Conservation (phyloP, 2,888 invertebrate species). For the Polydrusus tereticollis region DNA sequence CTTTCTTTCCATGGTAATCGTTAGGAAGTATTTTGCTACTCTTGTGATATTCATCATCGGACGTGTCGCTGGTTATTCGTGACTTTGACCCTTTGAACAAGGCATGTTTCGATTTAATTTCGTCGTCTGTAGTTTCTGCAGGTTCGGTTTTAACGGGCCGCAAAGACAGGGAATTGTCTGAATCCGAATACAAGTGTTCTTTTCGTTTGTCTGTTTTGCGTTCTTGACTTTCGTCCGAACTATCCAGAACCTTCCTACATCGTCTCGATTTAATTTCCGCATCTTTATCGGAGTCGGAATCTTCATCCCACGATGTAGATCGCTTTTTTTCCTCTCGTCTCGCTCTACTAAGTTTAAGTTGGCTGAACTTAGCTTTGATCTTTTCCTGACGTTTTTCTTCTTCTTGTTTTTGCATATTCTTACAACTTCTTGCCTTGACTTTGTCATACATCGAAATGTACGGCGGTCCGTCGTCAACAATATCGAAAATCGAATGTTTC, state of each 20-base stretch:
- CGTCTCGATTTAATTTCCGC: conserved; percentile 58
- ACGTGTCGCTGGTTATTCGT: conserved; percentile 83
- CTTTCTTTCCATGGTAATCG: conserved; percentile 38
- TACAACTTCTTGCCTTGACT: conserved; percentile 93
- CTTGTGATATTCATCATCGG: conserved; percentile 74
- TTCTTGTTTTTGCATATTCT: conserved; percentile 93
- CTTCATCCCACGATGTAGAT: conserved; percentile 90
- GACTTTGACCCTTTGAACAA: conserved; percentile 78
- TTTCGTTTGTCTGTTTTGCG: conserved; percentile 68
- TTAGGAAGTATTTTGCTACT: conserved; percentile 22
- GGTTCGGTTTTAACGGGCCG: conserved; percentile 63
- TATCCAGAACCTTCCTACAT: conserved; percentile 62
- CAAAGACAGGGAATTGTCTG: conserved; percentile 39
- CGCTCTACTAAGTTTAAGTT: conserved; percentile 88
- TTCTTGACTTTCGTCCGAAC: conserved; percentile 63
- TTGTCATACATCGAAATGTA: conserved; percentile 99
- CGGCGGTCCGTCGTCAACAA: conserved; percentile 88
- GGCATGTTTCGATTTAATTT: conserved; percentile 70
- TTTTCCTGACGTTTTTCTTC: conserved; percentile 89
- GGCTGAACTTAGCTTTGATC: conserved; percentile 90
- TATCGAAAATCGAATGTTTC: conserved; percentile 93
- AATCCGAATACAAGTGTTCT: conserved; percentile 60
- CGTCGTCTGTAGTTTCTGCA: conserved; percentile 66
- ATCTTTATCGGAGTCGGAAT: conserved; percentile 76
- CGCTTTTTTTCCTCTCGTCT: conserved; percentile 91